Evolutionary conservation across 2,888 invertebrate species (phyloP).

Genomic region (Colletes collaris): DNA sequence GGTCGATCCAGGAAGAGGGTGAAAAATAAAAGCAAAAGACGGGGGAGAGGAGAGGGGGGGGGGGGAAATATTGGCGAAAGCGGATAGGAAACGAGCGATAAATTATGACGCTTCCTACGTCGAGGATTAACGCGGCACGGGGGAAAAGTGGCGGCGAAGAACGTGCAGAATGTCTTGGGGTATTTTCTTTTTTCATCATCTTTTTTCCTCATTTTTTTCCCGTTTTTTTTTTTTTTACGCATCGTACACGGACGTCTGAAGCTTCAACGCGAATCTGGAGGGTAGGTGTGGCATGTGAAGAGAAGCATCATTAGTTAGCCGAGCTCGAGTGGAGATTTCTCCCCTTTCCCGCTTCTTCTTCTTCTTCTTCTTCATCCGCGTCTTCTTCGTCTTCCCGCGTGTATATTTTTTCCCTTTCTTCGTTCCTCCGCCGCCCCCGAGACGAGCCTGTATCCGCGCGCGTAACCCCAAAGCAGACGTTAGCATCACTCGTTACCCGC

Average conservation of each 20-base stretch:
- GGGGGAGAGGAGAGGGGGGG: not conserved
- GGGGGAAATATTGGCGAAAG: constrained; percentile 1
- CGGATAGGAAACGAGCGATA: constrained; percentile 29
- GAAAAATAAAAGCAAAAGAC: not conserved
- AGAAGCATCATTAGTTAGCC: constrained; percentile 80
- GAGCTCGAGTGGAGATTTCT: constrained; percentile 72
- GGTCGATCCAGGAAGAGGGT: not conserved
- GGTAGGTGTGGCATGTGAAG: constrained; percentile 69
- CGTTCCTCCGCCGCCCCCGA: not conserved
- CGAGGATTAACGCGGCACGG: constrained; percentile 33
- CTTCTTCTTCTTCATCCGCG: constrained; percentile 9
- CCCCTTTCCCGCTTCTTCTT: constrained; percentile 34
- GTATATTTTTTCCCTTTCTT: constrained; percentile 1
- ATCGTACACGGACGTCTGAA: constrained; percentile 67
- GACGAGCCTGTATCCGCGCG: not conserved
- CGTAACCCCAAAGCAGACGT: constrained; percentile 48
- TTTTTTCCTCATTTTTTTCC: not conserved
- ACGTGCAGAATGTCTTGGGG: constrained; percentile 40
- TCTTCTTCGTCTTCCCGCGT: constrained; percentile 10
- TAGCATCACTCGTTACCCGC: not conserved
- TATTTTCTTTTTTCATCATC: constrained; percentile 7
- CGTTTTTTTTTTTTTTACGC: constrained; percentile 22
- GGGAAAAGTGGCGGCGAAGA: constrained; percentile 13
- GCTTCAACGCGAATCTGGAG: constrained; percentile 70
- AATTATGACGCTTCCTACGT: constrained; percentile 46